Evolutionary conservation across 2,888 invertebrate species (phyloP), one percentile per base, ranked within the genome.

Genomic region (Tethea ocularis): DNA sequence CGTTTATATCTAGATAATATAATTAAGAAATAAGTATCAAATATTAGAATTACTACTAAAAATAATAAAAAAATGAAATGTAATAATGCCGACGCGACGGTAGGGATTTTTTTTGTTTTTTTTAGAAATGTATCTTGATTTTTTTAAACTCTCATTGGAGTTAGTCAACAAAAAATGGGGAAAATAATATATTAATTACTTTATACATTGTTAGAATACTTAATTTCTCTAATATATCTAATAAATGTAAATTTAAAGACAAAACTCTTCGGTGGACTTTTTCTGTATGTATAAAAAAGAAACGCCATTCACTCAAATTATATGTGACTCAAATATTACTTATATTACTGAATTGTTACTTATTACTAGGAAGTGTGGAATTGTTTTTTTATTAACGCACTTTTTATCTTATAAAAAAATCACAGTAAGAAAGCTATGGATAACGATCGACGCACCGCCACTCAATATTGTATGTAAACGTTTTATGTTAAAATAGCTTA

Each of bases 201-300:
- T 69, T 68, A 61, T 69, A 72, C 61, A 70, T 61, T 69, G 59
- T 51, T 52, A 51, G 59, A 73, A 73, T 73, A 73, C 72, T 71
- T 71, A 72, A n/a, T 62, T 62, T 68, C 63, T 41, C 57, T 59
- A n/a, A n/a, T n/a, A n/a, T n/a, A n/a, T n/a, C n/a, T n/a, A n/a
- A 64, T 61, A 58, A 55, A 69, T 68, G 65, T 57, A 61, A 53
- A 59, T 61, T 58, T 57, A 60, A 62, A 57, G 56, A 64, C 62
- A 68, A 71, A 70, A 64, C 71, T 70, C 71, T 70, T 81, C 84
- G 84, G 84, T 84, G 84, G 84, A 78, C 53, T 62, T 70, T 67
- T 74, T 72, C 77, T 46, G 46, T 46, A 46, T 46, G 17, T 20
- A 46, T 41, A 41, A 41, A 41, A 41, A 41, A 41, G 24, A 38